Evolutionary conservation across 2,888 invertebrate genomes (phyloP).

Genomic region (Rotaria sp.): DNA sequence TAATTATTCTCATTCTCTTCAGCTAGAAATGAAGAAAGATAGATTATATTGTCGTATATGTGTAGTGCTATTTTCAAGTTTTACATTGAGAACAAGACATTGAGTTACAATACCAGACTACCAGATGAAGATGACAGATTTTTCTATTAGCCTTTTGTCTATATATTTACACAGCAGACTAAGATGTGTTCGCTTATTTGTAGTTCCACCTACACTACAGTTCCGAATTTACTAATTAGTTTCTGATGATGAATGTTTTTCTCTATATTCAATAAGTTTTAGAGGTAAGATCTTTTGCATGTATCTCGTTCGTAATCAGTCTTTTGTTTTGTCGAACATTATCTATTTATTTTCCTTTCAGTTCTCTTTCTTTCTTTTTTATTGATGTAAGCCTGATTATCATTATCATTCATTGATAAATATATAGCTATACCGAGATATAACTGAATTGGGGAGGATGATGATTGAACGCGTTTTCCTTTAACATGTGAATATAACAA

Average conservation of each 20-base stretch:
- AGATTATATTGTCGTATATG: not conserved
- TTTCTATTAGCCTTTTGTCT: not conserved
- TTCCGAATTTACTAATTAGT: too few relatives aligned
- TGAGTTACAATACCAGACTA: not conserved
- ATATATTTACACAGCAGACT: not conserved
- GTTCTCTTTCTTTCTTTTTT: not conserved
- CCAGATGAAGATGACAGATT: not conserved
- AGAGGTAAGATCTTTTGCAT: not conserved
- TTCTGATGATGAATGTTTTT: too few relatives aligned
- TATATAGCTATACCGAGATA: not conserved
- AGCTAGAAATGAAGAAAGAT: not conserved
- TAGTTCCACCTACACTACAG: not conserved
- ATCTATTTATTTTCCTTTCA: not conserved
- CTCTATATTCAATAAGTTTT: too few relatives aligned
- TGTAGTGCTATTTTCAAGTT: not conserved
- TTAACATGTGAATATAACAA: not conserved
- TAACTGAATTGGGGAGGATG: not conserved
- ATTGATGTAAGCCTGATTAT: not conserved
- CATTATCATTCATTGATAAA: not conserved
- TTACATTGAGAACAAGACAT: not conserved
- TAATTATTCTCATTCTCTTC: not conserved
- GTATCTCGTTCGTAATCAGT: not conserved
- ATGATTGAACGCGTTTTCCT: not conserved
- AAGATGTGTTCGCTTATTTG: not conserved
- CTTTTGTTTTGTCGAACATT: not conserved